Percentiles rank a stretch among this genome's conserved stretches.
These are phyloP conservation scores for Orientallactaga sibirica DNA, from an alignment of 2,797 vertebrate genomes.

Conservation along the genomic window DNA sequence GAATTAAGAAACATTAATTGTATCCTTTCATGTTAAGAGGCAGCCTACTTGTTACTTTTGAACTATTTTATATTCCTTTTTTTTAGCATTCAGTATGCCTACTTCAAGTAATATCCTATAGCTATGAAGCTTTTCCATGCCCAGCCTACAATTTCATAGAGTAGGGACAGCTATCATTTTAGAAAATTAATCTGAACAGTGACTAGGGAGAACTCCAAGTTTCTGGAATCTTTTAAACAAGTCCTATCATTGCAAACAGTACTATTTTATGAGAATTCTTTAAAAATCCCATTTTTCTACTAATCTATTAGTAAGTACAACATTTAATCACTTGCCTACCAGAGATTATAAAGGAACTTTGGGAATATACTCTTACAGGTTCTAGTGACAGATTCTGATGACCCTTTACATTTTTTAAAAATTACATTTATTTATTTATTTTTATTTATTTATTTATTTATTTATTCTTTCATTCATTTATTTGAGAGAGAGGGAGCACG, in stretches of 20 bases:
- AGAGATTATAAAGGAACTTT: neutral
- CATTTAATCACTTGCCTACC: neutral
- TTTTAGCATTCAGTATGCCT: neutral
- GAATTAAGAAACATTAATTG: constrained; percentile 20
- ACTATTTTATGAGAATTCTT: constrained; percentile 7
- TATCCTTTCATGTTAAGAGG: neutral
- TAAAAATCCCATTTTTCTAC: neutral
- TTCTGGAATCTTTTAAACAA: constrained; percentile 32
- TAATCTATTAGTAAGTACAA: neutral
- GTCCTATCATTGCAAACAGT: neutral
- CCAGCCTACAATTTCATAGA: accelerated
- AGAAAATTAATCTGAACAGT: neutral
- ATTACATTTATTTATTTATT: no score
- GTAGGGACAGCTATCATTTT: neutral
- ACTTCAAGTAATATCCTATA: neutral
- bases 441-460: no score
- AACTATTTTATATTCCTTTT: neutral
- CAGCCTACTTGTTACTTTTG: neutral
- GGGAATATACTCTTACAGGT: no score
- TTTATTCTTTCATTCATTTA: no score
- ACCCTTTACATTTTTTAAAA: no score
- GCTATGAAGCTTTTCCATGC: neutral
- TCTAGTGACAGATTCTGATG: no score
- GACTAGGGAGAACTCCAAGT: neutral
- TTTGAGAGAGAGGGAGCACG: no score